Conservation (phyloP, 2,113 vertebrate species). For the Aphelocoma coerulescens region DNA sequence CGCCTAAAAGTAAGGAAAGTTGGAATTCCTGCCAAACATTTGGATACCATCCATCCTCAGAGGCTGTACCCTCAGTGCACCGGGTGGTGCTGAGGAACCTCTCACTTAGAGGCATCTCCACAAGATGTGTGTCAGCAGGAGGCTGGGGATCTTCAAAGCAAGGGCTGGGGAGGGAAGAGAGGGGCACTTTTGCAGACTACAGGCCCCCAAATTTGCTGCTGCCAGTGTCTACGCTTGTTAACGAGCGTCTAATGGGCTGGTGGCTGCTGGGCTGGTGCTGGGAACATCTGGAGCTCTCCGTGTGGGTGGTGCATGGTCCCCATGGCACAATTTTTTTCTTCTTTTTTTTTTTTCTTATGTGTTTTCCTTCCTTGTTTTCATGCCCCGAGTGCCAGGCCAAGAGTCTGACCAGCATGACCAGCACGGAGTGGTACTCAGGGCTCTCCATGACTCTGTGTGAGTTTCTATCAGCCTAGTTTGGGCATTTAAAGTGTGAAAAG, state of each 20-base stretch:
- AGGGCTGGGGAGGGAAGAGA: background rate
- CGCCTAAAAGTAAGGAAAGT: constrained; percentile 72
- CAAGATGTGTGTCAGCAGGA: constrained; percentile 12
- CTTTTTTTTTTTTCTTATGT: background rate
- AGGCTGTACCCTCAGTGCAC: constrained; percentile 42
- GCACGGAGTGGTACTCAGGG: background rate
- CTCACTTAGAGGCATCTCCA: constrained; percentile 38
- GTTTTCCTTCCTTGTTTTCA: background rate
- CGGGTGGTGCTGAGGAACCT: constrained; percentile 54
- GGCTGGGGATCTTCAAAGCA: constrained; percentile 22
- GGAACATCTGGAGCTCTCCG: constrained; percentile 40
- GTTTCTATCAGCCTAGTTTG: background rate
- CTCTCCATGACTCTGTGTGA: background rate
- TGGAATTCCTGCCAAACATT: constrained; percentile 70
- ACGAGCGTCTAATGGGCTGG: background rate
- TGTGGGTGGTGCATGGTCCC: background rate
- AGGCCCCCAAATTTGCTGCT: background rate
- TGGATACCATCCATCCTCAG: constrained; percentile 67
- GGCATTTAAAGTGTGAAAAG: background rate
- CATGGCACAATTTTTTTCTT: background rate
- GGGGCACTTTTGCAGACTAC: background rate
- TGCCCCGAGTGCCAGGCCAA: background rate
- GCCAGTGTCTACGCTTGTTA: constrained; percentile 33
- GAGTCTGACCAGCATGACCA: background rate
- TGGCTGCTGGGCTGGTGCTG: constrained; percentile 22